Percentiles rank a stretch among this genome's conserved stretches.
These are phyloP conservation scores for Diadophis punctatus DNA, from an alignment of 2,113 vertebrate genomes.

Conservation along the genomic window DNA sequence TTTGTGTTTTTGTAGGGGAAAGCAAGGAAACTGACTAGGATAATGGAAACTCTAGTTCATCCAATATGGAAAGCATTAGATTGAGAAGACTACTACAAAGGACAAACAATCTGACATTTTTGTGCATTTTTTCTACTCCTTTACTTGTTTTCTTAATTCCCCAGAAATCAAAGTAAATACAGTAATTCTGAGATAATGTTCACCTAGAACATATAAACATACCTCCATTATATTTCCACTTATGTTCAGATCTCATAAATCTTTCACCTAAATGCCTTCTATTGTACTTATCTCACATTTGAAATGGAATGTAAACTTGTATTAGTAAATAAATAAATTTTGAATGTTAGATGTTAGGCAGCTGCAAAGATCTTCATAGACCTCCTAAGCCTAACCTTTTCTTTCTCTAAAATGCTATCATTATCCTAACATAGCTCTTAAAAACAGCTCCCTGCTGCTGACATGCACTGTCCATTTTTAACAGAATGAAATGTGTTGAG, in stretches of 20 bases:
- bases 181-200: not conserved
- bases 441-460: not conserved
- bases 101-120: not conserved
- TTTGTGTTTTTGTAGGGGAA: not conserved
- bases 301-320: constrained; percentile 15
- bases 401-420: constrained; percentile 23
- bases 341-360: not conserved
- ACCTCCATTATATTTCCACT: not conserved
- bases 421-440: not conserved
- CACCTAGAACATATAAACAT: not conserved
- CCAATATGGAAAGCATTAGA: not conserved
- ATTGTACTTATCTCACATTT: not conserved
- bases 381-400: not conserved
- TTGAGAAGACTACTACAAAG: not conserved
- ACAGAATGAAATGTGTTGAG: constrained; percentile 32
- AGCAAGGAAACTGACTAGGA: constrained; percentile 3
- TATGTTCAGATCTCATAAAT: not conserved
- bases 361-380: constrained; percentile 9
- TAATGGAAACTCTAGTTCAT: not conserved
- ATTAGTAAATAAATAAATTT: not conserved
- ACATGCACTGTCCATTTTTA: not conserved
- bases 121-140: not conserved
- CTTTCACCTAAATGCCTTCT: not conserved
- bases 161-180: not conserved
- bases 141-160: not conserved